phyloP scores from a whole-genome alignment of 2,888 invertebrate genomes.

The Perizoma affinitatum region DNA sequence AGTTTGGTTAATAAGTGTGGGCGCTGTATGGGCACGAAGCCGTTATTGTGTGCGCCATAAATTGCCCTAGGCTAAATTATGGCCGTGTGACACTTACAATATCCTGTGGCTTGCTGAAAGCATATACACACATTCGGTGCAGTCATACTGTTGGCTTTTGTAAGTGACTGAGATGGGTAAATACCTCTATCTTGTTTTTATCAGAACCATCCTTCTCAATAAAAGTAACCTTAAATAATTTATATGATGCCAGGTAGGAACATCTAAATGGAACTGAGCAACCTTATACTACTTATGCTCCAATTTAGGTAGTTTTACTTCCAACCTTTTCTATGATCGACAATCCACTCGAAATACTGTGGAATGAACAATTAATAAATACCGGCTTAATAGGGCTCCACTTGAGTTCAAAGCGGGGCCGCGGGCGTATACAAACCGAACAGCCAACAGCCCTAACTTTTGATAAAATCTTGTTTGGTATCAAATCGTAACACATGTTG shows the following conservation, averaged over 20 bases:
- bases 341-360: conserved; percentile 54
- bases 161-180: no score
- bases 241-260: no score
- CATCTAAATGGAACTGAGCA: not conserved
- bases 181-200: no score
- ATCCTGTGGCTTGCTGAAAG: conserved; percentile 1
- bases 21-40: conserved; percentile 70
- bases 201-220: no score
- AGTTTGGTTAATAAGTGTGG: conserved; percentile 79
- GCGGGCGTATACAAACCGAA: conserved; percentile 53
- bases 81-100: conserved; percentile 27
- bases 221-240: no score
- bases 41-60: conserved; percentile 62
- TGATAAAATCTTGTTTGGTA: conserved; percentile 34
- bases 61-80: conserved; percentile 47
- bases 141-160: no score
- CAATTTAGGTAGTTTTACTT: conserved; percentile 42
- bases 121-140: no score
- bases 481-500: no score
- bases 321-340: conserved; percentile 43
- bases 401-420: conserved; percentile 62
- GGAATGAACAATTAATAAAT: conserved; percentile 61
- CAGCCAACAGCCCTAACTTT: conserved; percentile 41
- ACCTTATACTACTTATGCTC: conserved; percentile 27
- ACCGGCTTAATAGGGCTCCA: conserved; percentile 56